These are phyloP conservation scores for Oxygymnocypris stewartii DNA, from an alignment of 2,113 vertebrate species.

Conservation along the genomic window DNA sequence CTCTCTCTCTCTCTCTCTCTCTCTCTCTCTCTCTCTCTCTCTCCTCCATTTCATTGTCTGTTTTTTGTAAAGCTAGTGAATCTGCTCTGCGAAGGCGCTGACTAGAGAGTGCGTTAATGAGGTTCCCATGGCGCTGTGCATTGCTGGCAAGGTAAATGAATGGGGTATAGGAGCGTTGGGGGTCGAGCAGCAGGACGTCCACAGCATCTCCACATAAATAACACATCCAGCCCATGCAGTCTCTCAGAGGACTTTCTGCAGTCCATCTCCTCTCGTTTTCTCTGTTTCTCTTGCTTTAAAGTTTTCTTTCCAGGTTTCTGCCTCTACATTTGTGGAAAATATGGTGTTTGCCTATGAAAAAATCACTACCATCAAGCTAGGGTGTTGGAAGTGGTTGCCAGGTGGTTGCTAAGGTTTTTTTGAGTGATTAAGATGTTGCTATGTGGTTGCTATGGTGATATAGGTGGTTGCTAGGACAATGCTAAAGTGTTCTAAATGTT, in stretches of 20 bases:
- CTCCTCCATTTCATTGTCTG: not conserved
- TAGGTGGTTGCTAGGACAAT: not conserved
- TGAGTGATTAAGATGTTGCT: not conserved
- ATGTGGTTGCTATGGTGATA: not conserved
- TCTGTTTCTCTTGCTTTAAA: not conserved
- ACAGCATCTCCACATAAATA: constrained; percentile 16
- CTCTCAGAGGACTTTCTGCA: not conserved
- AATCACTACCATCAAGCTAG: not conserved
- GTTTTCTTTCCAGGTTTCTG: not conserved
- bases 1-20: not conserved
- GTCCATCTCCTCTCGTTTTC: not conserved
- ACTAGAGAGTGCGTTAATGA: constrained; percentile 13
- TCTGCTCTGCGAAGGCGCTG: not conserved
- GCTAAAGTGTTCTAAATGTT: no score
- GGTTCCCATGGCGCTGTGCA: constrained; percentile 4
- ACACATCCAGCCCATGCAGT: not conserved
- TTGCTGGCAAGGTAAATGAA: not conserved
- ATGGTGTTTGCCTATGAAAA: not conserved
- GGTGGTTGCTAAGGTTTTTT: not conserved
- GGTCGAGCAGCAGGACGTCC: not conserved
- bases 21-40: constrained; percentile 1
- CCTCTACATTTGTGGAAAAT: not conserved
- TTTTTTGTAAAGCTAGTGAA: constrained; percentile 10
- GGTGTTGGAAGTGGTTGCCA: not conserved
- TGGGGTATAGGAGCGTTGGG: not conserved